Percentiles rank a stretch among this genome's conserved stretches.
phyloP scores from a whole-genome alignment of 2,113 vertebrate genomes.

The Pionites leucogaster region DNA sequence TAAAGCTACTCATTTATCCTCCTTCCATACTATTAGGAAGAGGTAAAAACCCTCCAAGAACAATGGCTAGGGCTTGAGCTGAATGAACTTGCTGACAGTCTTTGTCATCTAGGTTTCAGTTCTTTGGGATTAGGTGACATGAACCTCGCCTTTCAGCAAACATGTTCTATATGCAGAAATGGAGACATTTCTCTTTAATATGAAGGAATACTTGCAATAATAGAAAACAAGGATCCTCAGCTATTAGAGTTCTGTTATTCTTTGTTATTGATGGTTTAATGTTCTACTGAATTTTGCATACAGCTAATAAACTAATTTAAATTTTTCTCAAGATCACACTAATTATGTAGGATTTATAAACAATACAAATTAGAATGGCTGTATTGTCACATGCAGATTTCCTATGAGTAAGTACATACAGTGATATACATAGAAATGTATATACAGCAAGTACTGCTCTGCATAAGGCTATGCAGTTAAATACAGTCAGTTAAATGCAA shows the following conservation, averaged over 20 bases:
- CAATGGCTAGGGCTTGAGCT: background rate
- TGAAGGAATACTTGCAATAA: background rate
- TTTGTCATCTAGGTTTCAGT: background rate
- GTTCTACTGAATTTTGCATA: background rate
- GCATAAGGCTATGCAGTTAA: background rate
- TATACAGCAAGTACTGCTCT: background rate
- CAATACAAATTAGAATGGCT: background rate
- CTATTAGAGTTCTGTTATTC: background rate
- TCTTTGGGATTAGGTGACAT: background rate
- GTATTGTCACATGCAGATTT: background rate
- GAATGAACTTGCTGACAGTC: background rate
- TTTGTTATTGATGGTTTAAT: background rate
- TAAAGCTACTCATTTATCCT: background rate
- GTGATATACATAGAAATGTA: background rate
- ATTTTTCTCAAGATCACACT: background rate
- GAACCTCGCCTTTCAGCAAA: background rate
- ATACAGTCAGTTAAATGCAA: constrained; percentile 12
- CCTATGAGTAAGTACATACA: background rate
- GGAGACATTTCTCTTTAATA: background rate
- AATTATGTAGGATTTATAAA: background rate
- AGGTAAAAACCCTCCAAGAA: background rate
- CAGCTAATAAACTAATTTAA: background rate
- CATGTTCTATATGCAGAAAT: background rate
- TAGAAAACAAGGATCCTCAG: background rate
- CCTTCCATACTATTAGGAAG: background rate